Percentiles rank a stretch among this genome's conserved stretches.
Conservation (phyloP, 2,888 invertebrate genomes). For the Aricia artaxerxes region DNA sequence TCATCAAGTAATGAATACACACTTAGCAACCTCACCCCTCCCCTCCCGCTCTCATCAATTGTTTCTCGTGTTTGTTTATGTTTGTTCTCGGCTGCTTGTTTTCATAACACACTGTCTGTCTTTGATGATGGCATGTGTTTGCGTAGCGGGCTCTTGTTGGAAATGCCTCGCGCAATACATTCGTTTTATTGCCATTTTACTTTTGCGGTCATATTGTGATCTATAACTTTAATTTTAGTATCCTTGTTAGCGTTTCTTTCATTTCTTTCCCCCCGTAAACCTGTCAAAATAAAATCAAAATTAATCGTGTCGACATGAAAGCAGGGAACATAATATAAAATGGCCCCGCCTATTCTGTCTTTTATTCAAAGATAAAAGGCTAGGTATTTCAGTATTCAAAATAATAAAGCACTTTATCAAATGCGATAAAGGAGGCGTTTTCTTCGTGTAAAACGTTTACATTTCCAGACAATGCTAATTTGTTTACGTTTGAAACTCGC, state of each 20-base stretch:
- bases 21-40: constrained; percentile 45
- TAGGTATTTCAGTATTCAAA: neutral
- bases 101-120: constrained; percentile 76
- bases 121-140: constrained; percentile 72
- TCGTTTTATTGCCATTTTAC: constrained; percentile 18
- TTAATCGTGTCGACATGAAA: neutral
- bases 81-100: constrained; percentile 75
- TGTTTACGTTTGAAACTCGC: neutral
- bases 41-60: constrained; percentile 68
- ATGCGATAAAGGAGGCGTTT: neutral
- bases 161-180: constrained; percentile 42
- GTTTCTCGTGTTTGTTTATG: constrained; percentile 74
- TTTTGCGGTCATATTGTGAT: constrained; percentile 16
- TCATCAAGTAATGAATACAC: constrained; percentile 60
- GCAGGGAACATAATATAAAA: neutral
- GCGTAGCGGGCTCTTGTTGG: constrained; percentile 61
- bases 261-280: neutral
- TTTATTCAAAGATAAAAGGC: neutral
- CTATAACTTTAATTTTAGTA: constrained; percentile 11
- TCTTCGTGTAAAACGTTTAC: neutral
- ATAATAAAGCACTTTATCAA: neutral
- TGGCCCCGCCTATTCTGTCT: neutral
- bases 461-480: neutral
- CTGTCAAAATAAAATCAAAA: neutral
- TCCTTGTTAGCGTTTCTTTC: neutral